Conservation (phyloP, 1,140 invertebrate species). For the Pseudomyrmex pallidus region DNA sequence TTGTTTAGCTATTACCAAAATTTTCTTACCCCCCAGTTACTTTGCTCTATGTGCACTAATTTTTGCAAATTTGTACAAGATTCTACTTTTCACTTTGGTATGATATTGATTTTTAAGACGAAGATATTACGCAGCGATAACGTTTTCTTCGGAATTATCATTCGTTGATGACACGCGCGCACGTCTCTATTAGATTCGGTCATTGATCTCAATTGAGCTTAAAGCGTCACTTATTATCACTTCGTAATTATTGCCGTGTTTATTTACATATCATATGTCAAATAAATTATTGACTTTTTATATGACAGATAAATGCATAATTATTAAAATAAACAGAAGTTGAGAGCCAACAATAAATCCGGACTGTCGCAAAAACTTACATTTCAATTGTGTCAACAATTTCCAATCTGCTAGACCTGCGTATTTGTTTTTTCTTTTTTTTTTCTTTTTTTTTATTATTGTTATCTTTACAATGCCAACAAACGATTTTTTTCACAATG, state of each 20-base stretch:
- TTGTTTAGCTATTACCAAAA: neutral
- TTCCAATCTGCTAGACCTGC: too few species aligned
- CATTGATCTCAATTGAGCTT: constrained; percentile 34
- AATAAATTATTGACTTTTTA: constrained; percentile 29
- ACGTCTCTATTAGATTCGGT: constrained; percentile 10
- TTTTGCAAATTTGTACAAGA: neutral
- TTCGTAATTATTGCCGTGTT: constrained; percentile 12
- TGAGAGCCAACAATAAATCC: neutral
- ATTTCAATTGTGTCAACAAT: too few species aligned
- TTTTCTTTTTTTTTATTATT: too few species aligned
- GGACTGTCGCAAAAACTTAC: neutral
- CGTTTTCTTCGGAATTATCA: constrained; percentile 40
- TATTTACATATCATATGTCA: neutral
- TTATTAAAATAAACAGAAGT: neutral
- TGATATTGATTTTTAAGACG: constrained; percentile 35
- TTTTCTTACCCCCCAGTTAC: neutral
- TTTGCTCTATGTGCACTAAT: neutral
- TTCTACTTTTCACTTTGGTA: neutral
- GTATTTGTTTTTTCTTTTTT: too few species aligned
- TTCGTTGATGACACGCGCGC: constrained; percentile 30
- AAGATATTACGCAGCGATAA: constrained; percentile 4
- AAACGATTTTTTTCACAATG: too few species aligned
- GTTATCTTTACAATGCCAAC: too few species aligned
- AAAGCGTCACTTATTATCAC: constrained; percentile 24
- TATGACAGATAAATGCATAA: neutral